Conservation (phyloP, 2,888 invertebrate genomes). For the Coelinius sp. region DNA sequence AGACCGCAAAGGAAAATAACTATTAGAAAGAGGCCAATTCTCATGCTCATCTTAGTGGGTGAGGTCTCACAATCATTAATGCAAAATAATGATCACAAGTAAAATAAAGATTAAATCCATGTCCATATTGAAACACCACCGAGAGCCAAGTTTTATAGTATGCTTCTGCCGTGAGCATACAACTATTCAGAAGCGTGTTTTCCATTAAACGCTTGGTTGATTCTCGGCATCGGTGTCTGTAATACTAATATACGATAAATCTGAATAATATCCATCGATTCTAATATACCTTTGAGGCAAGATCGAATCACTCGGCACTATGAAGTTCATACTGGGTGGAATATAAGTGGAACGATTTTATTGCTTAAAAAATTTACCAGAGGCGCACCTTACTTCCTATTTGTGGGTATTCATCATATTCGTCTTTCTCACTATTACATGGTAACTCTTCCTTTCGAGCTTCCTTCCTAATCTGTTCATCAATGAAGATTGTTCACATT, state of each 20-base stretch:
- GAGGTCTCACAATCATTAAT: conserved; percentile 20
- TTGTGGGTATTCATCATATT: background rate
- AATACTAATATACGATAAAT: conserved; percentile 2
- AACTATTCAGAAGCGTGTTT: conserved; percentile 27
- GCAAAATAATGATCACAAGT: conserved; percentile 2
- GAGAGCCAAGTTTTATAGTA: conserved; percentile 5
- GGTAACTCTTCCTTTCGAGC: background rate
- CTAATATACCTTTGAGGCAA: conserved; percentile 18
- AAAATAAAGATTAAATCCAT: conserved; percentile 1
- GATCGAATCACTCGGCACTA: conserved; percentile 31
- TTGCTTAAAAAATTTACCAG: conserved; percentile 23
- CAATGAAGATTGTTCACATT: background rate
- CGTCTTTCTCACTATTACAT: background rate
- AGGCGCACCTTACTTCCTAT: conserved; percentile 29
- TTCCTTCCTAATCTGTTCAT: too few relatives aligned
- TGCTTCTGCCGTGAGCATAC: background rate
- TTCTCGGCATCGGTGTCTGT: conserved; percentile 20
- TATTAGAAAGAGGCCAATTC: background rate
- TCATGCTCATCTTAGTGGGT: conserved; percentile 11
- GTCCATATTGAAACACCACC: background rate
- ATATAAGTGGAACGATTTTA: conserved; percentile 28
- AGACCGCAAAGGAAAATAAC: conserved; percentile 1
- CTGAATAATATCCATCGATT: conserved; percentile 26
- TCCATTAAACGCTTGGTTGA: conserved; percentile 35
- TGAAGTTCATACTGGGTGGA: conserved; percentile 25